Base-by-base conservation (phyloP, 1,140 invertebrate species). In the Akabosia matsudoensis region DNA sequence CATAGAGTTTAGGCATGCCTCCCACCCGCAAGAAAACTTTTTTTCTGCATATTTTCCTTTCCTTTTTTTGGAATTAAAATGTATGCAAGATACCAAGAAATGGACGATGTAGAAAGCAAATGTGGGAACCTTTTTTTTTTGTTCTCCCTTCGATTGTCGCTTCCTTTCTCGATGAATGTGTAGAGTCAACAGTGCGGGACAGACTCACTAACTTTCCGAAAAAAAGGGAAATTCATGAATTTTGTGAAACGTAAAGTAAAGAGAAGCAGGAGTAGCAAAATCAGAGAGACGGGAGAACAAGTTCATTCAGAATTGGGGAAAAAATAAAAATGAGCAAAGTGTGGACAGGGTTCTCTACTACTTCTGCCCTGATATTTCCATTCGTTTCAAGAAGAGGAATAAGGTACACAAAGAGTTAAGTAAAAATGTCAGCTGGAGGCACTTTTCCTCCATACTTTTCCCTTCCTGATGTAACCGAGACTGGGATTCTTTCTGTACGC, bases 401-500 rank as follows among this genome's bases (percentile, higher is more conserved):
- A 67, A 67, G 61, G 61, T 67, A 67, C 61, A 67, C 61, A 67
- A 67, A 67, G 61, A 67, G 31, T 67, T n/a, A n/a, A n/a, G n/a
- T n/a, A n/a, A 67, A 67, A 67, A 67, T 67, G 61, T 67, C 61
- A 67, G 61, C 61, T 67, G 61, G 61, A 67, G 61, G 61, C 61
- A 67, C 61, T 67, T 76, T 70, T 52, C 51, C 67, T 76, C 34
- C 28, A 26, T 71, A 22, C 34, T 24, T 51, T 16, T 76, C 56
- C 71, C 30, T 67, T 76, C 54, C 74, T 64, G 54, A 56, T 74
- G n/a, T 45, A 45, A 45, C 7, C 7, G 18, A 45, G 37, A 45
- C 7, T 45, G 37, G 37, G 37, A n/a, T n/a, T n/a, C n/a, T n/a
- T n/a, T n/a, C n/a, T n/a, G n/a, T n/a, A n/a, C n/a, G n/a, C n/a